Evolutionary conservation across 2,797 vertebrate species (phyloP), one percentile per base, ranked within the genome.

Genomic region (Myioborus miniatus): DNA sequence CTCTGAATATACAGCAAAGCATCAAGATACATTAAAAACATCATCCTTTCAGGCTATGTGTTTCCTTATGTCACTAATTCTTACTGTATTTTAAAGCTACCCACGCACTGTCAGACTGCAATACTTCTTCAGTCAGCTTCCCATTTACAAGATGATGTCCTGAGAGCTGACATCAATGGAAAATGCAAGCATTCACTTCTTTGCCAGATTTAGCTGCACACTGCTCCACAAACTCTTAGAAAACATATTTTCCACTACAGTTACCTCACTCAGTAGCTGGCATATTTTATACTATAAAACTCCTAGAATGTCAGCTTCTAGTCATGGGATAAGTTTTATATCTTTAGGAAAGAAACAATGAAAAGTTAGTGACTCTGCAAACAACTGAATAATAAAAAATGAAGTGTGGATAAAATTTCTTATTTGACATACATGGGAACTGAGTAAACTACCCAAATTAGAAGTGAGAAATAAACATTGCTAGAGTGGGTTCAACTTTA

Each of bases 101-200:
- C 50, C 32, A 43, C 76, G 90, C 65, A 81, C 11, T 93, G 44
- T 49, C 67, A 62, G 69, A 46, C 59, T 76, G 65, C 39, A 87
- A 52, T 72, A n/a, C 44, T 92, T 94, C 58, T 94, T 63, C 82
- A 88, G 60, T 76, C 53, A 83, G 44, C 59, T 88, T 92, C 52
- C n/a, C 82, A 75, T 94, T 94, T 93, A 21, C 49, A 82, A 81
- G 53, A 52, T 2, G 8, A 47, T 75, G 63, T 89, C 74, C 85
- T 46, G 70, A 94, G 89, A 90, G 47, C 55, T 91, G 89, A 88
- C 79, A 93, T 86, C 65, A 79, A 49, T 63, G 79, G 91, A 88
- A 93, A 96, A 91, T 56, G 32, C 47, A 92, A 68, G 37, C 65
- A 52, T 78, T 80, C 55, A 63, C n/a, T 67, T 83, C 50, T 87